Evolutionary conservation across 2,888 invertebrate genomes (phyloP).

Genomic region (Thyatira batis): DNA sequence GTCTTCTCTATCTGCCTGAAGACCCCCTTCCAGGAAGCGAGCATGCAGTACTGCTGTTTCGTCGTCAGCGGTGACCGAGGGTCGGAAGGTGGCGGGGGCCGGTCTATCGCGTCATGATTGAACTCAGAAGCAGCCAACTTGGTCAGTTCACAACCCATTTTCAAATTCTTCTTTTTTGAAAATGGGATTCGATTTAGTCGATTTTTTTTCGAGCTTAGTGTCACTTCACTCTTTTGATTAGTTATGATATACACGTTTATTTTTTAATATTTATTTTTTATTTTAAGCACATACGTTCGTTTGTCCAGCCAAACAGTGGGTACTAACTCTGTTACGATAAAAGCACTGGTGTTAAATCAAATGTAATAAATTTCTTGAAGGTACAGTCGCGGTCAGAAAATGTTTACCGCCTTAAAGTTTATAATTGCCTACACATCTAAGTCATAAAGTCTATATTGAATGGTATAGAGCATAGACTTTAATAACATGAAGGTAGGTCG

Average conservation of each 20-base stretch:
- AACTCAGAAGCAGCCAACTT: slow-evolving; percentile 84
- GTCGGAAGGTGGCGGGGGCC: slow-evolving; percentile 87
- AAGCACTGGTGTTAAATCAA: slow-evolving; percentile 42
- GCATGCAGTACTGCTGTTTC: slow-evolving; percentile 92
- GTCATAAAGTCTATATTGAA: too few relatives aligned
- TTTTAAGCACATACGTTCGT: slow-evolving; percentile 9
- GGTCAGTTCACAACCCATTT: slow-evolving; percentile 89
- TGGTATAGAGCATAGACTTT: too few relatives aligned
- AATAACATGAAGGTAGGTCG: too few relatives aligned
- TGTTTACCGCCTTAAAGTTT: too few relatives aligned
- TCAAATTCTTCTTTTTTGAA: neutral
- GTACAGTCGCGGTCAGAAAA: too few relatives aligned
- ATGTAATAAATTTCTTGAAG: slow-evolving; percentile 40
- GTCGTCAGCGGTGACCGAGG: slow-evolving; percentile 91
- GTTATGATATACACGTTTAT: too few relatives aligned
- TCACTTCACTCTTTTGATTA: slow-evolving; percentile 1
- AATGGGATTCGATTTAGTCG: neutral
- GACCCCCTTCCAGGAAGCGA: slow-evolving; percentile 95
- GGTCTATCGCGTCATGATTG: slow-evolving; percentile 71
- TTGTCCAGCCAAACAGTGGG: slow-evolving; percentile 17
- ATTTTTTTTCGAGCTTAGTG: too few relatives aligned
- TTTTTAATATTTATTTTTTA: neutral
- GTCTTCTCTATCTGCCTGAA: slow-evolving; percentile 93
- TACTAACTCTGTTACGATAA: slow-evolving; percentile 25
- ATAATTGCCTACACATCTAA: too few relatives aligned